These are phyloP conservation scores for Astyanax mexicanus DNA, from an alignment of 2,797 vertebrate genomes.

Conservation along the genomic window DNA sequence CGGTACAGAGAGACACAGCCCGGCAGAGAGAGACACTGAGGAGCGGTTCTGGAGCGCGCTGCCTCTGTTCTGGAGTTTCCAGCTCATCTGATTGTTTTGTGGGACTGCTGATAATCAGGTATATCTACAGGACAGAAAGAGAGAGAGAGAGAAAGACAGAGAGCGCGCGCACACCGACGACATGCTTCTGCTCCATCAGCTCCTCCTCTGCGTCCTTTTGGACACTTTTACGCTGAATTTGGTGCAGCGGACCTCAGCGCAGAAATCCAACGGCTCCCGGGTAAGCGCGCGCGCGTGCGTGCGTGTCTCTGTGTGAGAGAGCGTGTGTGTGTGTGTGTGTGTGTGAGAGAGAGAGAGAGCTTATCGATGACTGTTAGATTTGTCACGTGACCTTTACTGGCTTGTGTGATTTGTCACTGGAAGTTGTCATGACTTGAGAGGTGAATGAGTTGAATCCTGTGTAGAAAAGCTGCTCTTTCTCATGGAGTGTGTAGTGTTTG, in stretches of 20 bases:
- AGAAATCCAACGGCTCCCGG: conserved; percentile 76
- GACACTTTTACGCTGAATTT: conserved; percentile 66
- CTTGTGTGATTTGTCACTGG: conserved; percentile 16
- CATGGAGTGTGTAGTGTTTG: neutral
- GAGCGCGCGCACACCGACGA: too few relatives aligned
- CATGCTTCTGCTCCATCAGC: conserved; percentile 70
- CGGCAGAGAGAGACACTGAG: conserved; percentile 50
- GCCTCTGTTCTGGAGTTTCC: conserved; percentile 47
- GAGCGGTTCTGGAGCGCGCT: conserved; percentile 41
- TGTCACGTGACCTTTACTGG: conserved; percentile 20
- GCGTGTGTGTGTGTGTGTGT: neutral
- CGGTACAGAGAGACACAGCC: conserved; percentile 47
- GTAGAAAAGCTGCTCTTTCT: neutral
- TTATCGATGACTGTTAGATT: conserved; percentile 17
- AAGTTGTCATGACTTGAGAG: conserved; percentile 10
- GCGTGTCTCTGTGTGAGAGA: neutral
- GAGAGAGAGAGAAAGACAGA: conserved; percentile 28
- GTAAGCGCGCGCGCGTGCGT: conserved; percentile 68
- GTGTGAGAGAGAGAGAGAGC: neutral
- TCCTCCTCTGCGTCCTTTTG: conserved; percentile 62
- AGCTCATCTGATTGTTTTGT: neutral
- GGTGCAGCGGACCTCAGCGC: conserved; percentile 71
- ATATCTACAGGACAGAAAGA: conserved; percentile 47
- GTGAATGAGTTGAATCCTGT: neutral
- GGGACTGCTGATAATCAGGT: conserved; percentile 29